A percentile compares a stretch with the other conserved stretches of the same genome.
phyloP scores from a whole-genome alignment of 2,113 vertebrate genomes.

The Rattus rattus region DNA sequence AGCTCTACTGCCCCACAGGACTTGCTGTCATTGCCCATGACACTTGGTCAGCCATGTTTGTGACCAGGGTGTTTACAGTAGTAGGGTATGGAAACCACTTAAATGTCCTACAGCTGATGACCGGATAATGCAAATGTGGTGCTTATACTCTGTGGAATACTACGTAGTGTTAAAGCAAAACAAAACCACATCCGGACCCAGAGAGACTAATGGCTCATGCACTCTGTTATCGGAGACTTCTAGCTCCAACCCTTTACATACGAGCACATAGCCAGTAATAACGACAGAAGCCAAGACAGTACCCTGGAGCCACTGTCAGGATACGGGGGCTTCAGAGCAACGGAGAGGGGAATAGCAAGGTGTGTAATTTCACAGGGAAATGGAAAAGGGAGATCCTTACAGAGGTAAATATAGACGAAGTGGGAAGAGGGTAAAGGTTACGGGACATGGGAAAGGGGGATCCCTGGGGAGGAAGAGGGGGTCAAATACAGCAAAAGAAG shows the following conservation, averaged over 20 bases:
- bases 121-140: background rate
- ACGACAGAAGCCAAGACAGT: background rate
- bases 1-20: too few relatives aligned
- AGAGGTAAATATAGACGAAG: background rate
- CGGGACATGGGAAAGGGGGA: background rate
- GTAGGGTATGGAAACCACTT: background rate
- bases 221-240: background rate
- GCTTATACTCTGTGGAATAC: background rate
- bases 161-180: background rate
- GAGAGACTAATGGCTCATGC: background rate
- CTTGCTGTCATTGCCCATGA: background rate
- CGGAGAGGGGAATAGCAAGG: background rate
- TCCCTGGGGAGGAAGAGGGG: background rate
- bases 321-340: background rate
- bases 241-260: background rate
- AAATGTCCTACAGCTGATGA: background rate
- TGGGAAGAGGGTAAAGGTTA: background rate
- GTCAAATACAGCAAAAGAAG: background rate
- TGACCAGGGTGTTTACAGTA: background rate
- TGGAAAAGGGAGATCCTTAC: background rate
- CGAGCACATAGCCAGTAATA: background rate
- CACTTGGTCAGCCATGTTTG: background rate
- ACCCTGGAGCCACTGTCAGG: background rate
- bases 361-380: background rate
- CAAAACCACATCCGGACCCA: background rate